These are phyloP conservation scores for Streptopelia turtur DNA, from an alignment of 2,797 vertebrate species.

Conservation along the genomic window DNA sequence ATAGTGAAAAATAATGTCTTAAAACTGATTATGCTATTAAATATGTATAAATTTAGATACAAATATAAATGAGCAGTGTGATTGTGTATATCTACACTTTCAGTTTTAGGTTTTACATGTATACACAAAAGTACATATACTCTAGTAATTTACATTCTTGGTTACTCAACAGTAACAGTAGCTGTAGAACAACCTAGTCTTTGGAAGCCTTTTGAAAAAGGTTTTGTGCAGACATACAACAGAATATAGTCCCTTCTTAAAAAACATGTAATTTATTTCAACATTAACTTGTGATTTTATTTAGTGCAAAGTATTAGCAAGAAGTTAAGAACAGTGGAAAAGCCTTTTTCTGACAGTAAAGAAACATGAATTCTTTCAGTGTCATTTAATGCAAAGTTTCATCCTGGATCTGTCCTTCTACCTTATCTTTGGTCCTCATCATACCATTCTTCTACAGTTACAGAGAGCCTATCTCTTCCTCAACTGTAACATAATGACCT, in stretches of 20 bases:
- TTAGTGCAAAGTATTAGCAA: neutral
- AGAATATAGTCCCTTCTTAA: neutral
- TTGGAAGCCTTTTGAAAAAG: neutral
- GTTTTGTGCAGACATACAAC: neutral
- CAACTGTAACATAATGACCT: neutral
- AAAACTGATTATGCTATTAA: neutral
- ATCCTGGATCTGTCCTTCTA: neutral
- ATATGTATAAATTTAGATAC: neutral
- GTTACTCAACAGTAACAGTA: neutral
- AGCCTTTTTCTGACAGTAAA: neutral
- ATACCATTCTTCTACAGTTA: neutral
- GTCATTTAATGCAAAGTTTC: neutral
- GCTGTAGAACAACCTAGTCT: neutral
- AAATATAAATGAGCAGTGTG: neutral
- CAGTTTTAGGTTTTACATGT: neutral
- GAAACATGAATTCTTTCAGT: neutral
- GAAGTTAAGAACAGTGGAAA: neutral
- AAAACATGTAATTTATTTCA: neutral
- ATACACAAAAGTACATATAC: neutral
- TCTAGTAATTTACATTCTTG: neutral
- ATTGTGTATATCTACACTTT: neutral
- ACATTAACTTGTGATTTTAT: neutral
- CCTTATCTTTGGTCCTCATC: neutral
- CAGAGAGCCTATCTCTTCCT: rapidly evolving
- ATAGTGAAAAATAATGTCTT: neutral